These are phyloP conservation scores for Chaenodraco wilsoni DNA, from an alignment of 2,797 vertebrate genomes.

Conservation along the genomic window DNA sequence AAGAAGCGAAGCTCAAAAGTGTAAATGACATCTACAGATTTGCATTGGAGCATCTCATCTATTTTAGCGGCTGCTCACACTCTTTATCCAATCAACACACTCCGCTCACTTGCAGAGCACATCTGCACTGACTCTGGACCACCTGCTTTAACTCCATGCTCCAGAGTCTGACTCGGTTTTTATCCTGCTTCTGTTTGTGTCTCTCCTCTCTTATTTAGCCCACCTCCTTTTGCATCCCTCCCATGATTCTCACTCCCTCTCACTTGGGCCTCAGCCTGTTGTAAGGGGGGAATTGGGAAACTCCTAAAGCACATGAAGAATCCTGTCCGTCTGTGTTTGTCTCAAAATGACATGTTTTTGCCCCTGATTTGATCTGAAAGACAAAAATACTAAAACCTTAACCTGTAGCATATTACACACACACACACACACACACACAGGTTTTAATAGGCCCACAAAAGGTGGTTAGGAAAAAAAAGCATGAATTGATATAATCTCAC, in stretches of 20 bases:
- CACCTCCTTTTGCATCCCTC: constrained; percentile 54
- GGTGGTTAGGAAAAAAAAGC: constrained; percentile 65
- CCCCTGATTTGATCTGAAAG: constrained; percentile 5
- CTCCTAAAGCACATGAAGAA: constrained; percentile 68
- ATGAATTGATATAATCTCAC: constrained; percentile 62
- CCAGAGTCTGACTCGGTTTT: constrained; percentile 43
- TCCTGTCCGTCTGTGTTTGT: constrained; percentile 40
- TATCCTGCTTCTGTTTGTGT: constrained; percentile 35
- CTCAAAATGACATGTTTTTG: background rate
- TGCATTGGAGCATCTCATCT: constrained; percentile 19
- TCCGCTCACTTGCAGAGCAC: constrained; percentile 29
- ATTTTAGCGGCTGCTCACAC: constrained; percentile 40
- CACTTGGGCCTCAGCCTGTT: constrained; percentile 43
- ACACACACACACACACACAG: constrained; percentile 17
- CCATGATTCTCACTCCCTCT: constrained; percentile 36
- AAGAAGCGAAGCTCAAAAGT: constrained; percentile 26
- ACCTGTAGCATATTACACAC: constrained; percentile 12
- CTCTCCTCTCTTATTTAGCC: constrained; percentile 50
- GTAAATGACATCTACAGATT: constrained; percentile 22
- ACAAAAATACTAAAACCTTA: constrained; percentile 14
- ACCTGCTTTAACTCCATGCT: constrained; percentile 58
- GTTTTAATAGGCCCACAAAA: constrained; percentile 25
- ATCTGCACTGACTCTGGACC: constrained; percentile 43
- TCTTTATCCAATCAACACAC: constrained; percentile 38
- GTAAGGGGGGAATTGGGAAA: constrained; percentile 67